These are phyloP conservation scores for Neodiprion lecontei DNA, from an alignment of 1,140 invertebrate genomes.

Conservation along the genomic window DNA sequence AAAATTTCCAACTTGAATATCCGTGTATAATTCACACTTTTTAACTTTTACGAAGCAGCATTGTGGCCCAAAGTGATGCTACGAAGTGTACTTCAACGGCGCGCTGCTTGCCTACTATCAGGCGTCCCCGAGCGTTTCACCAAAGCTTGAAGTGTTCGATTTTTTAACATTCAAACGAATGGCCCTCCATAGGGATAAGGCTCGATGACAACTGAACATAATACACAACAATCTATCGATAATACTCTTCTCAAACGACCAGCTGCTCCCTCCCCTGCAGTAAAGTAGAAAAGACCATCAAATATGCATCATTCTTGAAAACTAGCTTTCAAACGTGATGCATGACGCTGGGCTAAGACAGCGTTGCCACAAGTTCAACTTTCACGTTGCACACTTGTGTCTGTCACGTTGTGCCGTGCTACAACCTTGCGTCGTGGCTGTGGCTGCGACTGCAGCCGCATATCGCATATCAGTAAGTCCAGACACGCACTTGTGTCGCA, in stretches of 20 bases:
- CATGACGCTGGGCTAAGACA: constrained; percentile 14
- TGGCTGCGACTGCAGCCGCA: too few species aligned
- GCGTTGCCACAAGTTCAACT: constrained; percentile 22
- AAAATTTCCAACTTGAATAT: too few species aligned
- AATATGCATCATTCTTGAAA: constrained; percentile 35
- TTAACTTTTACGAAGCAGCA: too few species aligned
- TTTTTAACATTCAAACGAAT: not conserved
- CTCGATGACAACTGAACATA: constrained; percentile 9
- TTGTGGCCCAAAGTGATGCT: too few species aligned
- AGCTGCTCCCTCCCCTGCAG: constrained; percentile 22
- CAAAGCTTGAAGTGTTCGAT: too few species aligned
- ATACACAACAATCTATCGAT: constrained; percentile 28
- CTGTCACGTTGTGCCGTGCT: not conserved
- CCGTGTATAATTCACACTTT: too few species aligned
- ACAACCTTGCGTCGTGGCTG: not conserved
- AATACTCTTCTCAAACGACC: constrained; percentile 11
- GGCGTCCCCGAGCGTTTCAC: too few species aligned
- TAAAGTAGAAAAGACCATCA: constrained; percentile 33
- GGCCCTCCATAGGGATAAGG: not conserved
- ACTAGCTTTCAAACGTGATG: constrained; percentile 29
- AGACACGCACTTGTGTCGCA: too few species aligned
- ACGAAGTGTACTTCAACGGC: too few species aligned
- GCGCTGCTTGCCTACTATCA: too few species aligned
- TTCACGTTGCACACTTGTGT: not conserved
- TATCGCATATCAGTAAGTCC: too few species aligned